Evolutionary conservation across 2,888 invertebrate genomes (phyloP).

Genomic region (Saturnia japonica): DNA sequence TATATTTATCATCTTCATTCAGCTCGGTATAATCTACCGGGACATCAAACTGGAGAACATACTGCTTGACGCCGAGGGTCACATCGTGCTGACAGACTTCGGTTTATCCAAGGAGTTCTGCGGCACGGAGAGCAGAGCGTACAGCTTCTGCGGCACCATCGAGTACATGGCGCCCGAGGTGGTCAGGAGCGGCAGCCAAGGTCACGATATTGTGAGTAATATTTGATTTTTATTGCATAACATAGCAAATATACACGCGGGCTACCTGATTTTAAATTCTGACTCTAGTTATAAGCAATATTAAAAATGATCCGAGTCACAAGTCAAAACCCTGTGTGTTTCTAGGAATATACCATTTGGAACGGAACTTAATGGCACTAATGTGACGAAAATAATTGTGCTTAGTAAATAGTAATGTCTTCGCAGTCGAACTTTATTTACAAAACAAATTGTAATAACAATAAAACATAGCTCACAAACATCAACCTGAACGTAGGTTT

Average conservation of each 20-base stretch:
- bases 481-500: neutral
- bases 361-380: neutral
- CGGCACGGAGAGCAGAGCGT: conserved; percentile 89
- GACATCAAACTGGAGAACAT: conserved; percentile 99
- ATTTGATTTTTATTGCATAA: neutral
- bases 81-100: conserved; percentile 98
- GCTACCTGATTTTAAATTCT: neutral
- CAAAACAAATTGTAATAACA: no score
- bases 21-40: conserved; percentile 98
- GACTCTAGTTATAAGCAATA: neutral
- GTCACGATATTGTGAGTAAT: conserved; percentile 95
- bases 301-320: neutral
- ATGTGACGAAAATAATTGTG: neutral
- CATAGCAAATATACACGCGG: no score
- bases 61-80: conserved; percentile 95
- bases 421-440: no score
- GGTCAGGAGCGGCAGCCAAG: conserved; percentile 90
- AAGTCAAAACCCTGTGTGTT: no score
- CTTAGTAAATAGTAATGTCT: neutral
- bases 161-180: conserved; percentile 99
- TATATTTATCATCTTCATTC: conserved; percentile 43
- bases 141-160: conserved; percentile 98
- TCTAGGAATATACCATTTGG: neutral
- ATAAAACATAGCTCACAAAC: neutral
- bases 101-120: conserved; percentile 98